Conservation (phyloP, 2,797 vertebrate species). For the Schizothorax lantsangensis region DNA sequence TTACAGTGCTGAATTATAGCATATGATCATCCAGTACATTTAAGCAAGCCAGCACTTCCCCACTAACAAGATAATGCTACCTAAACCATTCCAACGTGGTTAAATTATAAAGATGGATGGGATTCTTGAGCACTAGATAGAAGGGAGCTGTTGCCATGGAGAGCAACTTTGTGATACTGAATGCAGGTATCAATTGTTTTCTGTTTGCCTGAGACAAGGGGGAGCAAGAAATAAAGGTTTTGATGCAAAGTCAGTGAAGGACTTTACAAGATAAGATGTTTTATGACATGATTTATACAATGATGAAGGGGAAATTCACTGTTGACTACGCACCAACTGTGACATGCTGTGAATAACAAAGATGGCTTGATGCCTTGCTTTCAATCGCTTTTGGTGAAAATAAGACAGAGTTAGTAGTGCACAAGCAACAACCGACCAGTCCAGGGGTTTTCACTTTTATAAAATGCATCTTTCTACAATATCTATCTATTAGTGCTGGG, state of each 20-base stretch:
- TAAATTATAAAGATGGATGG: conserved; percentile 62
- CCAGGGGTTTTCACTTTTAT: neutral
- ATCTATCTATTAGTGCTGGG: too few relatives aligned
- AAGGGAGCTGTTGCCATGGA: conserved; percentile 62
- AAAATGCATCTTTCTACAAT: too few relatives aligned
- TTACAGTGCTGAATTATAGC: conserved; percentile 52
- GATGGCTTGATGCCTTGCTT: conserved; percentile 45
- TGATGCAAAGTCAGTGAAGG: conserved; percentile 57
- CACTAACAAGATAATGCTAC: conserved; percentile 59
- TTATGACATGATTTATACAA: conserved; percentile 59
- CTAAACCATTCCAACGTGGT: conserved; percentile 52
- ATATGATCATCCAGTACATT: conserved; percentile 41
- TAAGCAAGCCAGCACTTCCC: conserved; percentile 51
- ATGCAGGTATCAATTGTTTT: conserved; percentile 57
- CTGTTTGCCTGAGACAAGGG: conserved; percentile 46
- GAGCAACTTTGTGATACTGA: conserved; percentile 52
- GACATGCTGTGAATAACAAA: conserved; percentile 57
- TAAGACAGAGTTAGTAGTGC: conserved; percentile 7
- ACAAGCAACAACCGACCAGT: neutral
- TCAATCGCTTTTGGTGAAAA: conserved; percentile 45
- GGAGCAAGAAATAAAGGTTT: conserved; percentile 51
- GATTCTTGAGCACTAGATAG: conserved; percentile 49
- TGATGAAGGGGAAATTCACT: conserved; percentile 49
- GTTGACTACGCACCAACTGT: conserved; percentile 35
- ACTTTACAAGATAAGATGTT: conserved; percentile 31